A percentile compares a stretch with the other conserved stretches of the same genome.
phyloP scores from a whole-genome alignment of 2,888 invertebrate genomes.

The Synergus itoensis region DNA sequence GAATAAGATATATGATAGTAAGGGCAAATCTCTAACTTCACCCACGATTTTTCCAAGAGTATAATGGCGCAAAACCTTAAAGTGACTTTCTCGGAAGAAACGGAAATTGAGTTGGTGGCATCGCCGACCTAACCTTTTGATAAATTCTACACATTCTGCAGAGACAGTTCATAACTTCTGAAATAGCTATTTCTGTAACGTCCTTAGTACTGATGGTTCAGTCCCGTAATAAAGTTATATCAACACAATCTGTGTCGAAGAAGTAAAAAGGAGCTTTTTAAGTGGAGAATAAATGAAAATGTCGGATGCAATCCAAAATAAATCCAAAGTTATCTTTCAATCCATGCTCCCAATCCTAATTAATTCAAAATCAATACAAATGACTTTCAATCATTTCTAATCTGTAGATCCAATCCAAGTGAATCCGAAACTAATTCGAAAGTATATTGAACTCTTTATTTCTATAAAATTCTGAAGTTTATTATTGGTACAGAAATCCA shows the following conservation, averaged over 20 bases:
- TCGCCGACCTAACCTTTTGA: background rate
- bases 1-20: too few relatives aligned
- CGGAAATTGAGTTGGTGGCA: constrained; percentile 9
- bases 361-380: too few relatives aligned
- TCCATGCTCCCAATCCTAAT: too few relatives aligned
- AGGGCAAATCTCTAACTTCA: background rate
- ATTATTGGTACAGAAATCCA: too few relatives aligned
- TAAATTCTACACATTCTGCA: background rate
- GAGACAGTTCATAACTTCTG: constrained; percentile 15
- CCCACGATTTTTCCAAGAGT: background rate
- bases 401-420: too few relatives aligned
- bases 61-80: background rate
- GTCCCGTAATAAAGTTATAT: background rate
- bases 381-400: too few relatives aligned
- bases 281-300: too few relatives aligned
- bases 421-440: too few relatives aligned
- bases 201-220: background rate
- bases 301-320: too few relatives aligned
- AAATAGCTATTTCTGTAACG: constrained; percentile 13
- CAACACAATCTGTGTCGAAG: background rate
- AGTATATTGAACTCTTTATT: too few relatives aligned
- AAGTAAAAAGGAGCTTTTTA: background rate
- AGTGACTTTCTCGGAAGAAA: background rate
- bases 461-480: too few relatives aligned
- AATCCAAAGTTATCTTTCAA: too few relatives aligned